These are phyloP conservation scores for Caenorhabditis angaria DNA, from an alignment of 2,888 invertebrate species.

Conservation along the genomic window DNA sequence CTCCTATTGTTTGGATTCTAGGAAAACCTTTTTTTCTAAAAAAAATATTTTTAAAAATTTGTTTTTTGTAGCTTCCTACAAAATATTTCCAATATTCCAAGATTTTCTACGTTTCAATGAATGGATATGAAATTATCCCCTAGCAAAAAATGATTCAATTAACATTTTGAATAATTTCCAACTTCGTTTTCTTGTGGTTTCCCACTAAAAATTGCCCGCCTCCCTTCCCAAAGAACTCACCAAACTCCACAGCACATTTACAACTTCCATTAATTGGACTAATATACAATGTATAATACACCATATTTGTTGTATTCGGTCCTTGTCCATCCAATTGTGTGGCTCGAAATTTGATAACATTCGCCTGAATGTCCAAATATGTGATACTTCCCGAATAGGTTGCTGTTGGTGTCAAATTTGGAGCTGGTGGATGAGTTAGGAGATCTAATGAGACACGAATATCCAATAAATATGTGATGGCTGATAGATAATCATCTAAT, in stretches of 20 bases:
- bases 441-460: slow-evolving; percentile 24
- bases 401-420: neutral
- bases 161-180: too few species aligned
- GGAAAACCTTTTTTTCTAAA: too few species aligned
- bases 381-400: slow-evolving; percentile 19
- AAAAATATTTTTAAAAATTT: too few species aligned
- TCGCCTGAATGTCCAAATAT: slow-evolving; percentile 16
- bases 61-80: too few species aligned
- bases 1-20: too few species aligned
- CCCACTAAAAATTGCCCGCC: too few species aligned
- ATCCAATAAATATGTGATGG: slow-evolving; percentile 35
- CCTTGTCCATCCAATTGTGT: slow-evolving; percentile 28
- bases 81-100: too few species aligned
- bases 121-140: too few species aligned
- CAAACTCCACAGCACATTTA: neutral
- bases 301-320: slow-evolving; percentile 17
- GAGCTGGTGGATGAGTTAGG: slow-evolving; percentile 10
- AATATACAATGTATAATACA: slow-evolving; percentile 31
- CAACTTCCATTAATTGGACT: slow-evolving; percentile 12
- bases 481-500: slow-evolving; percentile 48
- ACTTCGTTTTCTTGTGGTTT: too few species aligned
- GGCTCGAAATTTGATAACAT: slow-evolving; percentile 22
- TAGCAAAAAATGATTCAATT: too few species aligned
- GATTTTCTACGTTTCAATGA: too few species aligned
- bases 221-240: too few species aligned